phyloP scores from a whole-genome alignment of 1,140 invertebrate species.

The Drosophila obscura region DNA sequence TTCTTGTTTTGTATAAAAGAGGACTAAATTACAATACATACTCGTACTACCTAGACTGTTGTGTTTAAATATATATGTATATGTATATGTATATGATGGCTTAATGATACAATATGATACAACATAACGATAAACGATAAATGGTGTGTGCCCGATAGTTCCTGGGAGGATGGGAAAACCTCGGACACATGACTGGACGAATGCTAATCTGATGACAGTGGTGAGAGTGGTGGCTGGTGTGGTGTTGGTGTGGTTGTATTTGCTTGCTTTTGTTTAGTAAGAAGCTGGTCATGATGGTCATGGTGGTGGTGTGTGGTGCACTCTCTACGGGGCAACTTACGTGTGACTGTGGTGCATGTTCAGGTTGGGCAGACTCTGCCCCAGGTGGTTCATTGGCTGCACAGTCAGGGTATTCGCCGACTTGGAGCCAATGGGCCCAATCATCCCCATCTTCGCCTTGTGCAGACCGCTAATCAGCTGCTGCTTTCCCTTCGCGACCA shows the following conservation, averaged over 20 bases:
- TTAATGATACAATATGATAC: constrained; percentile 36
- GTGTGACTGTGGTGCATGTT: constrained; percentile 83
- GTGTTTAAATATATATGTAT: no score
- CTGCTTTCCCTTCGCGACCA: constrained; percentile 61
- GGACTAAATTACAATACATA: constrained; percentile 28
- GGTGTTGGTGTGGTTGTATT: background rate
- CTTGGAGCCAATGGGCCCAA: constrained; percentile 81
- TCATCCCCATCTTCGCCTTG: constrained; percentile 77
- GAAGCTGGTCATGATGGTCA: constrained; percentile 61
- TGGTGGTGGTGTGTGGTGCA: constrained; percentile 38
- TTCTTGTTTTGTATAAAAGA: constrained; percentile 32
- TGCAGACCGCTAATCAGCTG: constrained; percentile 70
- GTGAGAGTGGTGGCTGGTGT: constrained; percentile 24
- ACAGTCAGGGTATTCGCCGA: constrained; percentile 89
- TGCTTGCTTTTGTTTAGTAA: constrained; percentile 60
- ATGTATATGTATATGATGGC: no score
- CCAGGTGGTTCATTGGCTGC: constrained; percentile 88
- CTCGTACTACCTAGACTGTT: no score
- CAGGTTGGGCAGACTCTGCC: constrained; percentile 90
- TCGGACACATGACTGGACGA: constrained; percentile 27
- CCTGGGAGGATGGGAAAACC: constrained; percentile 3
- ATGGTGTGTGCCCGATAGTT: constrained; percentile 32
- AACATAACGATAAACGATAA: constrained; percentile 41
- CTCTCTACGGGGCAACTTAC: constrained; percentile 68
- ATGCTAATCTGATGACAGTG: constrained; percentile 22